A percentile compares a stretch with the other conserved stretches of the same genome.
These are phyloP conservation scores for Pseudocheirus occidentalis DNA, from an alignment of 2,797 vertebrate genomes.

Conservation along the genomic window DNA sequence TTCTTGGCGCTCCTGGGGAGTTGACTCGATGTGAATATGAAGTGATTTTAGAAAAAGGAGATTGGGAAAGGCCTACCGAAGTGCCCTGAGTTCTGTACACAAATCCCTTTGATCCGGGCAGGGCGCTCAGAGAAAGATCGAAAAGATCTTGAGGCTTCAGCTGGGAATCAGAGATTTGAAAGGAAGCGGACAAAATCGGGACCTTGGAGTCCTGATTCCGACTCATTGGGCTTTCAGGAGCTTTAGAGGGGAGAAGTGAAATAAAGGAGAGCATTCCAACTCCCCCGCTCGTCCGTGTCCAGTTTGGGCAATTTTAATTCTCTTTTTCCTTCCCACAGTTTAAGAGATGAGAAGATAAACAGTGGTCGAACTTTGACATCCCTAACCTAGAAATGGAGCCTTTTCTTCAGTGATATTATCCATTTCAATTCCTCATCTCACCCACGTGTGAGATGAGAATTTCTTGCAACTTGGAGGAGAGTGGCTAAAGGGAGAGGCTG, in stretches of 20 bases:
- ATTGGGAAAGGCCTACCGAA: constrained; percentile 56
- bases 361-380: constrained; percentile 68
- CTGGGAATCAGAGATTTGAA: constrained; percentile 42
- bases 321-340: constrained; percentile 52
- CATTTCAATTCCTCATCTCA: constrained; percentile 22
- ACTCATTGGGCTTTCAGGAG: background rate
- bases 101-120: constrained; percentile 72
- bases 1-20: constrained; percentile 49
- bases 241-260: background rate
- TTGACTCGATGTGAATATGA: constrained; percentile 35
- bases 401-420: constrained; percentile 63
- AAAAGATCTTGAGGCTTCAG: constrained; percentile 22
- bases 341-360: constrained; percentile 41
- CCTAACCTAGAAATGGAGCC: constrained; percentile 49
- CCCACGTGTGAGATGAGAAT: constrained; percentile 48
- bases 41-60: constrained; percentile 53
- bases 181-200: constrained; percentile 41
- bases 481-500: background rate
- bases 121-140: constrained; percentile 53
- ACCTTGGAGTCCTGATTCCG: background rate
- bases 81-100: constrained; percentile 56
- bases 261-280: constrained; percentile 9
- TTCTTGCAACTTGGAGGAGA: background rate
- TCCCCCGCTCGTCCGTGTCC: background rate
- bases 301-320: constrained; percentile 4